These are phyloP conservation scores for Kryptopterus vitreolus DNA, from an alignment of 2,797 vertebrate genomes.

Conservation along the genomic window DNA sequence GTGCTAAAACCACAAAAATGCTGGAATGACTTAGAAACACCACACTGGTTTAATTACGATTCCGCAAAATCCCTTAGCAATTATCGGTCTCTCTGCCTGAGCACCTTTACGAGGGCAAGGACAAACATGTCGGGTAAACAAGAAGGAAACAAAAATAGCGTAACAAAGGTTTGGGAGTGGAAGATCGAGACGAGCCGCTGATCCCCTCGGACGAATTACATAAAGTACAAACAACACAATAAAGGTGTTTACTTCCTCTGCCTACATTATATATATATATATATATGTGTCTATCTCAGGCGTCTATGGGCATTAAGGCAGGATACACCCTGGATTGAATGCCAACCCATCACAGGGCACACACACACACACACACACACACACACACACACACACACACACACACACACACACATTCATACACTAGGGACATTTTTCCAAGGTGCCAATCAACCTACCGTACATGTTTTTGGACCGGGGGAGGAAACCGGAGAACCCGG, in stretches of 20 bases:
- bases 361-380: no score
- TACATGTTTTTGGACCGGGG: no score
- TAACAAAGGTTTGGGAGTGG: neutral
- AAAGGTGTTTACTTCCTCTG: neutral
- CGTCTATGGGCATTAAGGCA: no score
- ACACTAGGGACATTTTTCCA: no score
- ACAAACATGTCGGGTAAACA: constrained; percentile 5
- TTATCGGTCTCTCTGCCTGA: neutral
- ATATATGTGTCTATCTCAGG: no score
- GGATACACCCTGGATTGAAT: no score
- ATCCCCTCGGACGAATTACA: neutral
- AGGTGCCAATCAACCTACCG: no score
- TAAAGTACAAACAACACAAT: neutral
- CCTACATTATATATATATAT: no score
- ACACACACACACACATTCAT: no score
- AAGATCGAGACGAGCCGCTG: neutral
- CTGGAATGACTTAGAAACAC: neutral
- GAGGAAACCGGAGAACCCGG: no score
- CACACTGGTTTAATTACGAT: neutral
- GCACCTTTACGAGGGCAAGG: neutral
- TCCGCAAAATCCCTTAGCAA: neutral
- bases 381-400: no score
- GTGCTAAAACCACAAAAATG: neutral
- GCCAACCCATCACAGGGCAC: no score
- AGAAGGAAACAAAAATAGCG: constrained; percentile 6